Evolutionary conservation across 2,888 invertebrate genomes (phyloP).

Genomic region (Hartigia nigra): DNA sequence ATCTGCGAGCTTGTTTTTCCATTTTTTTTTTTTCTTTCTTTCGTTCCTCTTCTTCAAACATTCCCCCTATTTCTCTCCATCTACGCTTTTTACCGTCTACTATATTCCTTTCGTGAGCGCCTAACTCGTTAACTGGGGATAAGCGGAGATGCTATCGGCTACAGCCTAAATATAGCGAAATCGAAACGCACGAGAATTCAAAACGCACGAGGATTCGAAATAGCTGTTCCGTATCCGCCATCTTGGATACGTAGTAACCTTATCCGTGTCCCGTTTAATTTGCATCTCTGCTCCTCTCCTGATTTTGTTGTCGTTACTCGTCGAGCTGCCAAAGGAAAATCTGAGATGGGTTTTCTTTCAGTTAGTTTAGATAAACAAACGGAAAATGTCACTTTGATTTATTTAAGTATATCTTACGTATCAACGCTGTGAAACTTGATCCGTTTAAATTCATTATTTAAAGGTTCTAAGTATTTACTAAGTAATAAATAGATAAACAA

Average conservation of each 20-base stretch:
- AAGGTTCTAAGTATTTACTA: not conserved
- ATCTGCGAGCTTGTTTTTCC: not conserved
- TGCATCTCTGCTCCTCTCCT: not conserved
- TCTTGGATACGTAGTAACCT: not conserved
- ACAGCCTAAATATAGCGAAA: not conserved
- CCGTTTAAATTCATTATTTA: not conserved
- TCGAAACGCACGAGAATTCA: not conserved
- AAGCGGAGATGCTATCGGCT: not conserved
- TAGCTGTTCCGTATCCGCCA: not conserved
- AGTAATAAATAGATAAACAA: not conserved
- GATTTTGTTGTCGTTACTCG: not conserved
- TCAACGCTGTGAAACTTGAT: not conserved
- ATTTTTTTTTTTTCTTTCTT: slow-evolving; percentile 7
- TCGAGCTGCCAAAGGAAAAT: not conserved
- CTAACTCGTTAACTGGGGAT: not conserved
- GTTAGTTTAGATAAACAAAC: not conserved
- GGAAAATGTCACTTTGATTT: not conserved
- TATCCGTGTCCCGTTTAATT: not conserved
- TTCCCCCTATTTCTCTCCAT: not conserved
- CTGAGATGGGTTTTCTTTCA: not conserved
- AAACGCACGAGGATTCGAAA: not conserved
- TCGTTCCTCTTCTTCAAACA: slow-evolving; percentile 12
- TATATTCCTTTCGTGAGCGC: not conserved
- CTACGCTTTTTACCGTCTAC: not conserved
- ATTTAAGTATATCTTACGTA: not conserved